Conservation (phyloP, 2,797 vertebrate species). For the Lithobates pipiens region DNA sequence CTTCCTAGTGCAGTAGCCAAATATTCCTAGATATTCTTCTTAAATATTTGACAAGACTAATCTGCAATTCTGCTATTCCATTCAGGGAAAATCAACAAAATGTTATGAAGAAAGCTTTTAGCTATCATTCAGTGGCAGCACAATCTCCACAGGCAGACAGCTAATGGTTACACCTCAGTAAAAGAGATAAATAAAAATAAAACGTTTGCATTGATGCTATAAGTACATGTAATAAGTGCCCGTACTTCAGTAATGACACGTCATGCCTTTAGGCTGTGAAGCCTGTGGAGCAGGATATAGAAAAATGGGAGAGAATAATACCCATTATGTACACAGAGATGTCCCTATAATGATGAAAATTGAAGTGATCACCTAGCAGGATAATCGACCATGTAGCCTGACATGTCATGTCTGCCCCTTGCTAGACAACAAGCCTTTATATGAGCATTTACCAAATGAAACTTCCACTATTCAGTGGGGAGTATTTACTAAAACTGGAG, state of each 20-base stretch:
- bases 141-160: neutral
- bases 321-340: constrained; percentile 23
- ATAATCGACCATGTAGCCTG: constrained; percentile 9
- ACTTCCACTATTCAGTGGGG: neutral
- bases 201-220: neutral
- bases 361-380: neutral
- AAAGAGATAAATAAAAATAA: neutral
- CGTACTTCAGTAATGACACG: constrained; percentile 15
- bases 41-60: neutral
- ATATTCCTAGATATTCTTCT: neutral
- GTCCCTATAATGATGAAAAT: constrained; percentile 15
- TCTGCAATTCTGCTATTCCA: neutral
- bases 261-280: constrained; percentile 14
- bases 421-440: neutral
- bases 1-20: no score
- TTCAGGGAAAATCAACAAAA: neutral
- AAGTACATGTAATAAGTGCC: constrained; percentile 3
- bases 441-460: neutral
- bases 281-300: constrained; percentile 12
- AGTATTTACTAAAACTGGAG: no score
- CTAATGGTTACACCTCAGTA: neutral
- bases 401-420: neutral
- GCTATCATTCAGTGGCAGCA: neutral
- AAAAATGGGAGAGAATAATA: constrained; percentile 20
- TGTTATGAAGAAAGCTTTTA: neutral